Conservation (phyloP, 2,888 invertebrate species). For the Pterobdella sp. region DNA sequence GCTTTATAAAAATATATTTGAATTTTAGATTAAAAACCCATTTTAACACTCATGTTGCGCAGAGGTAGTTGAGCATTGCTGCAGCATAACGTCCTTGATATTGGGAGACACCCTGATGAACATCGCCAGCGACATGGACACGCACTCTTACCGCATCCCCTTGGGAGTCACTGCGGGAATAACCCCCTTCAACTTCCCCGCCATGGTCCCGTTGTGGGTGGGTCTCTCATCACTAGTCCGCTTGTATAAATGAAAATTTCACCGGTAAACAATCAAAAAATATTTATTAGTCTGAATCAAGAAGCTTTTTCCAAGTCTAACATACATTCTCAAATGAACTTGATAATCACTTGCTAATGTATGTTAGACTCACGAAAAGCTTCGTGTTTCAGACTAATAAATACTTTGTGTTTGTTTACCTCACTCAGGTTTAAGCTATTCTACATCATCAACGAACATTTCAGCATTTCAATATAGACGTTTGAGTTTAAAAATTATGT, state of each 20-base stretch:
- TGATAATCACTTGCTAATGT: no score
- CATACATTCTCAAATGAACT: no score
- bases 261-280: not conserved
- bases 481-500: no score
- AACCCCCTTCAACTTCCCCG: conserved; percentile 97
- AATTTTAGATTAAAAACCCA: no score
- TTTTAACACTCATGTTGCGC: no score
- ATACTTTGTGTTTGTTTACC: no score
- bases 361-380: no score
- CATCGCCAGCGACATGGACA: conserved; percentile 91
- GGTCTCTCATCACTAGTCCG: conserved; percentile 30
- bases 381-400: no score
- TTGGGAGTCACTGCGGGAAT: conserved; percentile 89
- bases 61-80: conserved; percentile 90
- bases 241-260: not conserved
- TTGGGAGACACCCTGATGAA: conserved; percentile 81
- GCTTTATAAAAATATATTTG: no score
- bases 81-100: conserved; percentile 81
- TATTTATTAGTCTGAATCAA: not conserved
- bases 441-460: no score
- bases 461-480: no score
- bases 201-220: conserved; percentile 96
- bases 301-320: not conserved
- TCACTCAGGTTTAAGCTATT: no score
- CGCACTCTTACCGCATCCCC: conserved; percentile 79